Conservation (phyloP, 1,140 invertebrate genomes). For the Telenomus remus region DNA sequence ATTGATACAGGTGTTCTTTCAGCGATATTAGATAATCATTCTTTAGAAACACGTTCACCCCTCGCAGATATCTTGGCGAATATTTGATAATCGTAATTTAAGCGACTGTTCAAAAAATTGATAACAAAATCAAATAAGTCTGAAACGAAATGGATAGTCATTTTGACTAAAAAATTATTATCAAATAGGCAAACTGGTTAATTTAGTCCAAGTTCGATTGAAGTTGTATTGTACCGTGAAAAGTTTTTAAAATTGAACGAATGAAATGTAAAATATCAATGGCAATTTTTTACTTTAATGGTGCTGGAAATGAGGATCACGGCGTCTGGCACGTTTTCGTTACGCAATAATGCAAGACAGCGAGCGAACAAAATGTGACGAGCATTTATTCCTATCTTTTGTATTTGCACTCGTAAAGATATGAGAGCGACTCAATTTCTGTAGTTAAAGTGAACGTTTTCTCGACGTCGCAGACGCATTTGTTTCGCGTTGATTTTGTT, state of each 20-base stretch:
- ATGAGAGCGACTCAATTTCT: conserved; percentile 57
- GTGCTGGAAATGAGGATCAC: not conserved
- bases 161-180: no score
- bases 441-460: conserved; percentile 14
- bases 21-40: conserved; percentile 27
- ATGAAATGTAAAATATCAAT: no score
- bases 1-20: conserved; percentile 43
- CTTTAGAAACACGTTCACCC: conserved; percentile 23
- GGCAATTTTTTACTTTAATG: not conserved
- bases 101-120: no score
- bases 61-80: no score
- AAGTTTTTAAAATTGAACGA: no score
- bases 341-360: conserved; percentile 44
- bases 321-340: conserved; percentile 21
- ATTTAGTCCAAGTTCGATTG: no score
- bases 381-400: conserved; percentile 57
- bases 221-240: no score
- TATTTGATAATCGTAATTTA: no score
- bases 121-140: no score
- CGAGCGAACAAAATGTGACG: conserved; percentile 26
- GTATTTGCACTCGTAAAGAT: conserved; percentile 69
- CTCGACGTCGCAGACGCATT: not conserved
- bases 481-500: no score
- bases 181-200: no score
- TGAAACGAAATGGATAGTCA: no score